Conservation (phyloP, 1,140 invertebrate genomes). For the Helicoverpa armigera region DNA sequence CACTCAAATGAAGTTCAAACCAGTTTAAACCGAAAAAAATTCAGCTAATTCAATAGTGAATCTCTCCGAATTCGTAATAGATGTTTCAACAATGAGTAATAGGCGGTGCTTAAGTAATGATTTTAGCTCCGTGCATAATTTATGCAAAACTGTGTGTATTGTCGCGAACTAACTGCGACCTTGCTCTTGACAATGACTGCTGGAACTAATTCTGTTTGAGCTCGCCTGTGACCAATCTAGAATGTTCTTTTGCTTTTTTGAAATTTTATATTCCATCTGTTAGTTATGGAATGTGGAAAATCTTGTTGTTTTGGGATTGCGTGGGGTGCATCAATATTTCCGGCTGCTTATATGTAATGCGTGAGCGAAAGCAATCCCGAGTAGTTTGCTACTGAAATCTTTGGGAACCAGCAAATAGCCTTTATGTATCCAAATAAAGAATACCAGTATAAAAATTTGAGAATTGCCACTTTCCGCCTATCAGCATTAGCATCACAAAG, state of each 20-base stretch:
- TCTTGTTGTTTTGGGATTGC: neutral
- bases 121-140: neutral
- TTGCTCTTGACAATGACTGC: conserved; percentile 60
- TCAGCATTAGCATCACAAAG: neutral
- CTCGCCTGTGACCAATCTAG: conserved; percentile 10
- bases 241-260: neutral
- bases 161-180: conserved; percentile 34
- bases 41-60: neutral
- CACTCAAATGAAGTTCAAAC: neutral
- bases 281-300: neutral
- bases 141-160: conserved; percentile 23
- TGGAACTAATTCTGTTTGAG: conserved; percentile 50
- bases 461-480: neutral
- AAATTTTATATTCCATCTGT: neutral
- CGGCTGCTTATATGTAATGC: no score
- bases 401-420: no score
- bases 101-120: neutral
- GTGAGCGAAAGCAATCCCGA: no score
- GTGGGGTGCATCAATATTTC: neutral
- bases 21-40: neutral
- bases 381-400: no score
- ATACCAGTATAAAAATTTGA: neutral
- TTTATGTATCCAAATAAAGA: no score
- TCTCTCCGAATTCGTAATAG: neutral
- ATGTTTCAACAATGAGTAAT: neutral